Base-by-base conservation (phyloP, 2,797 vertebrate species). In the Rhabdophis nuchalis region DNA sequence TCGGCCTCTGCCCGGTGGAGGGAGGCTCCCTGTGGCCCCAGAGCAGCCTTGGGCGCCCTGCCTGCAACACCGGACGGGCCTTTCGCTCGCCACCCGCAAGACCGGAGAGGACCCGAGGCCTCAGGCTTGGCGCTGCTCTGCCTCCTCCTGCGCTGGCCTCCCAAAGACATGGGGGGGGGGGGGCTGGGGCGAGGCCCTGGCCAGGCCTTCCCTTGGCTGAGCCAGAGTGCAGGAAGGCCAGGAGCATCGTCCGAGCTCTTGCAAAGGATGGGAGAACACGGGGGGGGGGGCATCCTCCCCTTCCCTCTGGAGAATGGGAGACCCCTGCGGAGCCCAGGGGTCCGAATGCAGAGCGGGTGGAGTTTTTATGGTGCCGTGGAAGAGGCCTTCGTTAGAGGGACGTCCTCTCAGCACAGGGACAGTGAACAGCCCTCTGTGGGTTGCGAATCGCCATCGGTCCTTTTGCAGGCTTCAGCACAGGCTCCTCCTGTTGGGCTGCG, bases 1-100 rank as follows among this genome's bases (percentile, higher is more conserved):
- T 0, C 1, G 2, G 0, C 6, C 0, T 13, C 11, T 11, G 56
- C 72, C 54, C 88, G 41, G 5, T 16, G 11, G 46, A 25, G 5
- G 0, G 2, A 13, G 14, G 11, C 29, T 2, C 36, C 14, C 23
- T 16, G 23, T 6, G 14, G 54, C 57, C 13, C 1, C 4, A 10
- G 29, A 29, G 32, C 5, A 52, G 2, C 25, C 3, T 6, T 5
- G 91, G 16, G 8, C 14, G 20, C 27, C 25, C 36, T 32, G 1
- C 13, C 72, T 52, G 4, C 52, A 50, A 36, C 41, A 7, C 46
- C 41, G n/a, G 3, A 25, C 12, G 10, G 4, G n/a, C 12, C 53
- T 56, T 18, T 14, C 53, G 27, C 54, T 60, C 18, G 16, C 46
- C 54, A 11, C 16, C 6, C 2, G 10, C 12, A 23, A 61, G 86